Base-by-base conservation (phyloP, 2,113 vertebrate species). In the Terrapene triunguis region DNA sequence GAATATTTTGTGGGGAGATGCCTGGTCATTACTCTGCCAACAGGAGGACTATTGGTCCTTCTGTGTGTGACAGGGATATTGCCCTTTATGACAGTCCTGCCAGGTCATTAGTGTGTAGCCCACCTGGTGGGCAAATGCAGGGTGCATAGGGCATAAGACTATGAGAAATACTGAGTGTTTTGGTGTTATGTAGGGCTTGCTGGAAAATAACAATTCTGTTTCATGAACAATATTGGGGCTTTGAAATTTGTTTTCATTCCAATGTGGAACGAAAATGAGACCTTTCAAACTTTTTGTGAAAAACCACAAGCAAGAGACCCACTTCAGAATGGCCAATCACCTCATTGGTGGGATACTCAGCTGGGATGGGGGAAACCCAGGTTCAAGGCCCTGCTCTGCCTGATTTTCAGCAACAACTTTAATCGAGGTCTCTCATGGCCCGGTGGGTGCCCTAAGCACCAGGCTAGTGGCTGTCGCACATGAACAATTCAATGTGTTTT, bases 121-220 rank as follows among this genome's bases (percentile, higher is more conserved):
- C 72, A 29, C 10, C 5, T 44, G 42, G 25, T 13, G 25, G 74
- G 25, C 24, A 83, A 5, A 8, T 24, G 21, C 59, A 1, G 2
- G 44, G 4, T 0, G 0, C 2, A 6, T 1, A 5, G 21, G 72
- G 35, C 19, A 65, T 47, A 38, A 87, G 1, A 4, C 17, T 53
- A 24, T 24, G 74, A 0, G 0, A 29, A 48, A 85, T 38, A 48
- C 12, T 27, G 69, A 72, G 69, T 32, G 35, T 72, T 72, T 22
- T 38, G n/a, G 7, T 38, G 17, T 72, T 19, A 38, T 5, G 5
- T 21, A 38, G n/a, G 19, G 17, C n/a, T 38, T 72, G 65, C 35
- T 16, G 5, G 65, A 72, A 72, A 72, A 72, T n/a, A 72, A 69
- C 35, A 69, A 22, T 72, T 72, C 65, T 72, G 65, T 38, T 72